A percentile compares a stretch with the other conserved stretches of the same genome.
phyloP scores from a whole-genome alignment of 2,888 invertebrate species.

The Coleophora deauratella region DNA sequence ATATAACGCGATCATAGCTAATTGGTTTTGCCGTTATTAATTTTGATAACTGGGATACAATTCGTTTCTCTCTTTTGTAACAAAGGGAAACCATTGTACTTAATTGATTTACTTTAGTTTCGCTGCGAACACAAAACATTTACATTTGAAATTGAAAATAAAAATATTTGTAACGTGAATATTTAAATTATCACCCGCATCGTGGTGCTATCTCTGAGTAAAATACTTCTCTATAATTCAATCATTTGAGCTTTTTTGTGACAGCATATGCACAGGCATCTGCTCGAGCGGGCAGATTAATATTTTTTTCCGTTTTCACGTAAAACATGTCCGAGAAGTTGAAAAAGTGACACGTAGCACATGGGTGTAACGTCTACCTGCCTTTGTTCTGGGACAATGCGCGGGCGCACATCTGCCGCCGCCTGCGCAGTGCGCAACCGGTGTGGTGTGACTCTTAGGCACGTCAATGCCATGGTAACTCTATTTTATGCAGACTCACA shows the following conservation, averaged over 20 bases:
- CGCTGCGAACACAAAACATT: constrained; percentile 44
- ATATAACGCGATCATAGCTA: constrained; percentile 66
- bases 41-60: constrained; percentile 71
- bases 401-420: constrained; percentile 61
- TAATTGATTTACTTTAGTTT: constrained; percentile 64
- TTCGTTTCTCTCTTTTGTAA: constrained; percentile 72
- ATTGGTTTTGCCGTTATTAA: constrained; percentile 70
- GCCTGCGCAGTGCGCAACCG: constrained; percentile 46
- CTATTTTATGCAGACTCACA: constrained; percentile 25
- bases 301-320: constrained; percentile 52
- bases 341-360: constrained; percentile 70
- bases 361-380: constrained; percentile 66
- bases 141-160: too few relatives aligned
- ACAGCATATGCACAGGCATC: constrained; percentile 62
- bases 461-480: constrained; percentile 10
- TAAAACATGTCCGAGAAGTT: constrained; percentile 53
- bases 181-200: too few relatives aligned
- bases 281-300: constrained; percentile 60
- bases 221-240: constrained; percentile 9
- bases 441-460: constrained; percentile 21
- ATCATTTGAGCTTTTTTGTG: constrained; percentile 36
- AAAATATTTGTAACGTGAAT: too few relatives aligned
- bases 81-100: constrained; percentile 70
- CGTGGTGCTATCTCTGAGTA: too few relatives aligned
- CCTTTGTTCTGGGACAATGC: constrained; percentile 66